These are phyloP conservation scores for Hirtodrosophila cameraria DNA, from an alignment of 2,888 invertebrate genomes.

Conservation along the genomic window DNA sequence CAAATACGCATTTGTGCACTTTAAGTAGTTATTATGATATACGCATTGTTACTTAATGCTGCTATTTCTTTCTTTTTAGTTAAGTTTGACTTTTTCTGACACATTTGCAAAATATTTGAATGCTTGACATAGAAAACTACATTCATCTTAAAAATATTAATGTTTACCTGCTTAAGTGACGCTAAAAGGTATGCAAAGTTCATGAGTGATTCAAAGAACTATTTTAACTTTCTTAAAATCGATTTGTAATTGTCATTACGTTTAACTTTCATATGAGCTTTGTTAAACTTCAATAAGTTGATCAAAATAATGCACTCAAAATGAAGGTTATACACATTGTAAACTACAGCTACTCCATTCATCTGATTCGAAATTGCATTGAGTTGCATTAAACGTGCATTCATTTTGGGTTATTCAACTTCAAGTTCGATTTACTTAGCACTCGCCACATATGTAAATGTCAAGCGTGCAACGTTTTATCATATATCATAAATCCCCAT, in stretches of 20 bases:
- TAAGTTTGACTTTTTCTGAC: neutral
- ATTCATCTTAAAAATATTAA: neutral
- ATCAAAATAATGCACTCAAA: conserved; percentile 17
- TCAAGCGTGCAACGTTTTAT: conserved; percentile 33
- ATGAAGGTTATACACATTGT: conserved; percentile 16
- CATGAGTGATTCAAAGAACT: too few relatives aligned
- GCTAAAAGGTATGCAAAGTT: conserved; percentile 6
- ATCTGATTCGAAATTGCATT: conserved; percentile 40
- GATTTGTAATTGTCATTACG: neutral
- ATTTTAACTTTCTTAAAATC: neutral
- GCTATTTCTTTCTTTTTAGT: neutral
- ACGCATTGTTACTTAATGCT: neutral
- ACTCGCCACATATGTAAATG: conserved; percentile 36
- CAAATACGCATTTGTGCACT: conserved; percentile 7
- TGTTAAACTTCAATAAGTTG: conserved; percentile 1
- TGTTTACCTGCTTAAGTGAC: neutral
- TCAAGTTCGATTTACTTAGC: conserved; percentile 56
- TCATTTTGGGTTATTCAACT: conserved; percentile 53
- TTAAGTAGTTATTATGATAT: conserved; percentile 8
- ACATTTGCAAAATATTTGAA: neutral
- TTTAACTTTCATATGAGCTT: neutral
- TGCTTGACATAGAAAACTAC: conserved; percentile 26
- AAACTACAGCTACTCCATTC: too few relatives aligned
- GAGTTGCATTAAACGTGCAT: conserved; percentile 48
- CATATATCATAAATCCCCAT: conserved; percentile 35